Percentiles rank a stretch among this genome's conserved stretches.
Conservation (phyloP, 2,797 vertebrate genomes). For the Dendrocincla tyrannina region DNA sequence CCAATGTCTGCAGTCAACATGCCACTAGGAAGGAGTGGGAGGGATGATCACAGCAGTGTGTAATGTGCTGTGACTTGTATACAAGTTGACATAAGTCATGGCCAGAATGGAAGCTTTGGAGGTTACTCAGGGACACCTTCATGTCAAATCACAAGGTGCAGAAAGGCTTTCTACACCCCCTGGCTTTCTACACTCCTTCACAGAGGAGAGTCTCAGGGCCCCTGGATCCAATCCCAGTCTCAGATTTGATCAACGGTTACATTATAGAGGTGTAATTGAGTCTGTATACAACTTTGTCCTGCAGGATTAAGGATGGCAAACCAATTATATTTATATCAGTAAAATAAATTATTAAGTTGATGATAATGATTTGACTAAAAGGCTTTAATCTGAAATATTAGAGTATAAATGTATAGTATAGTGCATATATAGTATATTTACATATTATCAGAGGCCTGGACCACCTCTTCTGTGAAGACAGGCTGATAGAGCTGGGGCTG, state of each 20-base stretch:
- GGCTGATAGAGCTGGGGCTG: too few species aligned
- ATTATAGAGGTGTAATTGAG: background rate
- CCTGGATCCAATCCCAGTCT: background rate
- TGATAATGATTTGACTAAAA: background rate
- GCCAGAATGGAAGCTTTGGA: background rate
- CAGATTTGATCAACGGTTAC: background rate
- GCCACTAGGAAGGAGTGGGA: background rate
- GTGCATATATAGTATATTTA: background rate
- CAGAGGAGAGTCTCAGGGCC: background rate
- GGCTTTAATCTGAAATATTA: background rate
- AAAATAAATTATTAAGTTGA: background rate
- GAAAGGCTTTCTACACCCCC: background rate
- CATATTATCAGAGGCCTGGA: background rate
- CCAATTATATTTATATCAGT: background rate
- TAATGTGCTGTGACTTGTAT: background rate
- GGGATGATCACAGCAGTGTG: background rate
- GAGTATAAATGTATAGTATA: background rate
- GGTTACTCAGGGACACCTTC: background rate
- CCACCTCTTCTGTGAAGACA: background rate
- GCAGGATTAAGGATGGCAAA: background rate
- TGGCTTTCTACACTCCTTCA: background rate
- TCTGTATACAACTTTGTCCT: background rate
- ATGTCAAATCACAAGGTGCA: background rate
- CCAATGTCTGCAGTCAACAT: background rate
- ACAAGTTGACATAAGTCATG: background rate